phyloP scores from a whole-genome alignment of 1,140 invertebrate genomes.

The Lordiphosa stackelbergi region DNA sequence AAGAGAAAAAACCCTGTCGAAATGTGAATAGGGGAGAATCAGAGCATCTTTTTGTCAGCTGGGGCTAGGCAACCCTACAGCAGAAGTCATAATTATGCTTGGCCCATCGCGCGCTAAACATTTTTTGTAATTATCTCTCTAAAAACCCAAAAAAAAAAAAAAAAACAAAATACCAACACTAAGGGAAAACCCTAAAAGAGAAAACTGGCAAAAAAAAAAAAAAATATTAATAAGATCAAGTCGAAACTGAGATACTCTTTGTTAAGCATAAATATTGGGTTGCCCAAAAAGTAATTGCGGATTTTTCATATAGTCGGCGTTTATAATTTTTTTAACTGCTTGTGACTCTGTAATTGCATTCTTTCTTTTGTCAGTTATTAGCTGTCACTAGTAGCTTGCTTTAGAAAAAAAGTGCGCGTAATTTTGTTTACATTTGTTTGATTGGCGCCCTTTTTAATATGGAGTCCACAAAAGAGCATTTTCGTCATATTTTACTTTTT shows the following conservation, averaged over 20 bases:
- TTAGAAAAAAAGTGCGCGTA: too few relatives aligned
- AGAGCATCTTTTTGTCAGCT: background rate
- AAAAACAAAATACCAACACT: conserved; percentile 25
- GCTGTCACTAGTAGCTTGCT: too few relatives aligned
- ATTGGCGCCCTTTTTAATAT: too few relatives aligned
- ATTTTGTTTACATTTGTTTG: too few relatives aligned
- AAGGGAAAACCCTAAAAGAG: conserved; percentile 23
- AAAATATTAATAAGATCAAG: background rate
- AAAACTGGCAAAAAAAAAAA: background rate
- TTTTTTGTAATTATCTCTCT: conserved; percentile 72
- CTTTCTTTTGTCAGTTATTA: too few relatives aligned
- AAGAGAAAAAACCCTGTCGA: conserved; percentile 38
- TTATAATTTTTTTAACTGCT: too few relatives aligned
- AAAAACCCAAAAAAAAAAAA: conserved; percentile 49
- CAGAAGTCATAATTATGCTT: conserved; percentile 58
- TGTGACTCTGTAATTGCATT: too few relatives aligned
- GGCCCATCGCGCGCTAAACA: conserved; percentile 61
- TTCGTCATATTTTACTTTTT: too few relatives aligned
- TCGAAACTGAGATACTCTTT: background rate
- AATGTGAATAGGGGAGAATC: conserved; percentile 16
- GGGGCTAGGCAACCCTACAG: conserved; percentile 6
- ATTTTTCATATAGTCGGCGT: too few relatives aligned
- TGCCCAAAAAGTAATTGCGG: too few relatives aligned
- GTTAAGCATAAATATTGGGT: too few relatives aligned
- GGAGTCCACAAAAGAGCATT: too few relatives aligned